Conservation (phyloP, 2,888 invertebrate genomes). For the Orgyia antiqua region DNA sequence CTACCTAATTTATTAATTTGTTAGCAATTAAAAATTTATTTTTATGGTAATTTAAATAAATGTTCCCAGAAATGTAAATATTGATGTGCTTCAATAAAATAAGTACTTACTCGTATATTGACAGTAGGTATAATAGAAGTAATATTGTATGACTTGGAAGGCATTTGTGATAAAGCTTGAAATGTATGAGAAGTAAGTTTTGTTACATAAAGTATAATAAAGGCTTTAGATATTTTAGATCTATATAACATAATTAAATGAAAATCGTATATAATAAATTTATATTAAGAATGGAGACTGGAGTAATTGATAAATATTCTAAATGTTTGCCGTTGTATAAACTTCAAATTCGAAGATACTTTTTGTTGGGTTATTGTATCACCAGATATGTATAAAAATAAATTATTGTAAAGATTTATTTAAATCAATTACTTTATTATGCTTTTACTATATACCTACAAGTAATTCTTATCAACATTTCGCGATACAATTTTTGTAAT, state of each 20-base stretch:
- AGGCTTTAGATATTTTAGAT: conserved; percentile 19
- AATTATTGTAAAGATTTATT: no score
- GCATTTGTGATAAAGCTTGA: conserved; percentile 56
- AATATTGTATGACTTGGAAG: conserved; percentile 15
- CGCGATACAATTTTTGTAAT: no score
- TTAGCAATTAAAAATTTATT: not conserved
- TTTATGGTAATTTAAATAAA: not conserved
- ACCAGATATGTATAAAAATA: no score
- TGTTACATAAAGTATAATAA: conserved; percentile 23
- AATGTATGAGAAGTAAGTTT: conserved; percentile 20
- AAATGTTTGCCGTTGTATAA: no score
- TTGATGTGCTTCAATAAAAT: conserved; percentile 23
- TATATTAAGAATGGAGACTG: conserved; percentile 16
- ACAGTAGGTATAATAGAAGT: conserved; percentile 15
- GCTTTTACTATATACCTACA: no score
- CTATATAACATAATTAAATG: conserved; percentile 6
- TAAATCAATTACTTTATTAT: no score
- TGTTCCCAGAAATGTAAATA: conserved; percentile 21
- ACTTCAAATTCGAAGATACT: no score
- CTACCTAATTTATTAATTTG: not conserved
- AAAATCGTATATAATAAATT: conserved; percentile 3
- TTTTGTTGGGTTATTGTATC: no score
- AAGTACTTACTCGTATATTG: no score
- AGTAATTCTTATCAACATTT: no score
- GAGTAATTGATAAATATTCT: conserved; percentile 4